These are phyloP conservation scores for Sebastes vulpes DNA, from an alignment of 2,797 vertebrate genomes.

Conservation along the genomic window DNA sequence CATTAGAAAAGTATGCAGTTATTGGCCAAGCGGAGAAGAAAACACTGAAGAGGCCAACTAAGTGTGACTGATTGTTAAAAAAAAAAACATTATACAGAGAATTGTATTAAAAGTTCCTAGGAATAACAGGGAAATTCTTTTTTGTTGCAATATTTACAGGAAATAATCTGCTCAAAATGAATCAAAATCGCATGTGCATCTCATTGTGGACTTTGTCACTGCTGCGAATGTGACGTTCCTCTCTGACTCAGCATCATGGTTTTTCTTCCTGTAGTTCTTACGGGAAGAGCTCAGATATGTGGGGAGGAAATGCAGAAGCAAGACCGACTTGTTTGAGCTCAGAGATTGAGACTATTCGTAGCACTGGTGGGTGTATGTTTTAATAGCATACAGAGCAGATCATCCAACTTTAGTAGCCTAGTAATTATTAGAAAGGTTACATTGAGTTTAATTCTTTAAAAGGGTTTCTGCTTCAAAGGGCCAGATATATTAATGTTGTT, in stretches of 20 bases:
- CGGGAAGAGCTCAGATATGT: conserved; percentile 41
- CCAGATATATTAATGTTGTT: not conserved
- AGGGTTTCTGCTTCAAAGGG: not conserved
- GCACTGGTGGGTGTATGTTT: conserved; percentile 25
- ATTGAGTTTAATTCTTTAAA: not conserved
- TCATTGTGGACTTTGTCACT: conserved; percentile 53
- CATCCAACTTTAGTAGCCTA: conserved; percentile 2
- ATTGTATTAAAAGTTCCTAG: too few relatives aligned
- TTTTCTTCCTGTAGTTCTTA: conserved; percentile 45
- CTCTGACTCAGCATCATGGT: conserved; percentile 58
- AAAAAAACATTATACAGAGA: too few relatives aligned
- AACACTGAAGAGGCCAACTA: too few relatives aligned
- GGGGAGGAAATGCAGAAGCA: conserved; percentile 45
- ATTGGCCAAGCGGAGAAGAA: too few relatives aligned
- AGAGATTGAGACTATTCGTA: conserved; percentile 58
- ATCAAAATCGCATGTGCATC: not conserved
- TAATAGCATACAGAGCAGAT: conserved; percentile 35
- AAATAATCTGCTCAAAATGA: too few relatives aligned
- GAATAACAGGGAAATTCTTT: too few relatives aligned
- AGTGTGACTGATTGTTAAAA: too few relatives aligned
- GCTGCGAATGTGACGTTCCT: conserved; percentile 24
- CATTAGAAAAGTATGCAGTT: too few relatives aligned
- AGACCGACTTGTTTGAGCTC: conserved; percentile 53
- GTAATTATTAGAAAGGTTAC: conserved; percentile 18
- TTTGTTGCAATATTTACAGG: too few relatives aligned